Evolutionary conservation across 2,113 vertebrate species (phyloP).

Genomic region (Thomomys bottae): DNA sequence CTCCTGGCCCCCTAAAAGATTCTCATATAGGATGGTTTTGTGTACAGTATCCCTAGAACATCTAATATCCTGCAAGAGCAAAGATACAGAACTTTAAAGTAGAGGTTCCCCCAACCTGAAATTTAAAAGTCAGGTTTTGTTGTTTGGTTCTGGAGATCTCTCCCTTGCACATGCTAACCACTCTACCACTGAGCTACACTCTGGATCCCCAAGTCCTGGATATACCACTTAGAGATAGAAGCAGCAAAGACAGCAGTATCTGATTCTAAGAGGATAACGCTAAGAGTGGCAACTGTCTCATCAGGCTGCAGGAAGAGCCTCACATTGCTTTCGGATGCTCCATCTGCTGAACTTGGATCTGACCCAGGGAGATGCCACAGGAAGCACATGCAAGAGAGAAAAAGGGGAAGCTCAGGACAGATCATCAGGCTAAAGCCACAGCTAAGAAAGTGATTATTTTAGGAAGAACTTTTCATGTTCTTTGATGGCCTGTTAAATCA

Average conservation of each 20-base stretch:
- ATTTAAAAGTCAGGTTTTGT: neutral
- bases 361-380: slow-evolving; percentile 68
- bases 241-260: neutral
- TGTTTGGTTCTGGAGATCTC: neutral
- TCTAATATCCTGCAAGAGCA: neutral
- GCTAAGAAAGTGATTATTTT: slow-evolving; percentile 74
- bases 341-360: slow-evolving; percentile 51
- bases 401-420: slow-evolving; percentile 67
- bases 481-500: neutral
- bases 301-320: slow-evolving; percentile 49
- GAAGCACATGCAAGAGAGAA: slow-evolving; percentile 64
- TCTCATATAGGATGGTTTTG: neutral
- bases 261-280: neutral
- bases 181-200: neutral
- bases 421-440: slow-evolving; percentile 64
- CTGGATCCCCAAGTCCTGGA: neutral
- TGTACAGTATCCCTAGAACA: neutral
- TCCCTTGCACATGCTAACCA: neutral
- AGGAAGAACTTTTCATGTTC: slow-evolving; percentile 58
- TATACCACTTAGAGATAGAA: neutral
- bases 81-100: slow-evolving; percentile 18
- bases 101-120: neutral
- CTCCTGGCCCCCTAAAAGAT: no score
- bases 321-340: slow-evolving; percentile 9
- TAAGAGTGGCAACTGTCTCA: neutral